These are phyloP conservation scores for Lasioglossum vierecki DNA, from an alignment of 2,888 invertebrate genomes.

Conservation along the genomic window DNA sequence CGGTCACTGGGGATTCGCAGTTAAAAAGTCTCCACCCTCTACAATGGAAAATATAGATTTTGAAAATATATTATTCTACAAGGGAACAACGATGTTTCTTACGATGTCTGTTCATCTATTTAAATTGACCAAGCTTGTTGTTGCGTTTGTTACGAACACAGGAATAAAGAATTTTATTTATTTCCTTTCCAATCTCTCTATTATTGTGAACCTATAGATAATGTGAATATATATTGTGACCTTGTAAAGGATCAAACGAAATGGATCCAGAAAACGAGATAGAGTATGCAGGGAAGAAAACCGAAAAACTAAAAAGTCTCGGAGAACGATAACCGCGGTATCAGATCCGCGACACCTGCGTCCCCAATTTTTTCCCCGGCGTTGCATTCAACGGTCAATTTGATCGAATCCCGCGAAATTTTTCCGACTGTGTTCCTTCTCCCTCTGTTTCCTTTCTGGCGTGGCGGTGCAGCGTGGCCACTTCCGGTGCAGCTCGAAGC, in stretches of 20 bases:
- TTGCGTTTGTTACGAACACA: too few relatives aligned
- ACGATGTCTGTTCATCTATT: too few relatives aligned
- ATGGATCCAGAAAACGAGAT: neutral
- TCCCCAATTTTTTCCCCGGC: slow-evolving; percentile 6
- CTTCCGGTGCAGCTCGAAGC: slow-evolving; percentile 63
- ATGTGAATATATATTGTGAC: neutral
- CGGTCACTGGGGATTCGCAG: too few relatives aligned
- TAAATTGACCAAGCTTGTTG: too few relatives aligned
- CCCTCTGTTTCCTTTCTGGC: slow-evolving; percentile 31
- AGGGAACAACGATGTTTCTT: too few relatives aligned
- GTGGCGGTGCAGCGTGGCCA: slow-evolving; percentile 48
- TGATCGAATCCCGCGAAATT: slow-evolving; percentile 50
- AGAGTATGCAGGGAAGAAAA: neutral
- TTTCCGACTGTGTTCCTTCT: slow-evolving; percentile 39
- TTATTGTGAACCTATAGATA: too few relatives aligned
- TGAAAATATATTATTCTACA: too few relatives aligned
- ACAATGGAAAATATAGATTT: too few relatives aligned
- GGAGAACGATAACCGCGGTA: neutral
- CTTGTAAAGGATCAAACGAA: neutral
- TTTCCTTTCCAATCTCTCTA: too few relatives aligned
- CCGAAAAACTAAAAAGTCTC: neutral
- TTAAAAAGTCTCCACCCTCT: too few relatives aligned
- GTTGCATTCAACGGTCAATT: slow-evolving; percentile 46
- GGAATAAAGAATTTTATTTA: too few relatives aligned
- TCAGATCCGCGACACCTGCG: slow-evolving; percentile 41